Percentiles rank a stretch among this genome's conserved stretches.
Evolutionary conservation across 2,113 vertebrate species (phyloP).

Genomic region (Alaudala cheleensis): DNA sequence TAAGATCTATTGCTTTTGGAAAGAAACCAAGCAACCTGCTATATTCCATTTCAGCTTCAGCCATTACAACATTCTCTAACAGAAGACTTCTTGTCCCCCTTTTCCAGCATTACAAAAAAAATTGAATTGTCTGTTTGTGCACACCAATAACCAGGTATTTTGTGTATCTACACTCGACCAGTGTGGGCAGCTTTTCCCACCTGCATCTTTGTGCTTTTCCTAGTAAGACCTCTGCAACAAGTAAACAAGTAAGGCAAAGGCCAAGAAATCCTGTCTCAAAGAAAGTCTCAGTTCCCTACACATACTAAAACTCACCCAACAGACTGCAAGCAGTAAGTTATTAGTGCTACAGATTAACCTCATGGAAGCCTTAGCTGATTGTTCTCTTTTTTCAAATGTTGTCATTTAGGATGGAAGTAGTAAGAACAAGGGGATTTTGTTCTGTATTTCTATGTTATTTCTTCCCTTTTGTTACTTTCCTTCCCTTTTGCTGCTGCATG

Average conservation of each 20-base stretch:
- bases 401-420: background rate
- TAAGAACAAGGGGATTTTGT: background rate
- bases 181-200: background rate
- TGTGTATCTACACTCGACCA: background rate
- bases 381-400: background rate
- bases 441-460: background rate
- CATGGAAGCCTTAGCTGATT: background rate
- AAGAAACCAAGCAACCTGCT: background rate
- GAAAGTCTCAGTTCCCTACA: accelerated
- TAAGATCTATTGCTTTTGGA: background rate
- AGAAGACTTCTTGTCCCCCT: background rate
- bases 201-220: background rate
- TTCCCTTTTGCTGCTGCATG: background rate
- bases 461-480: background rate
- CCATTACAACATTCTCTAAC: background rate
- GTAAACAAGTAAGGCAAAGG: background rate
- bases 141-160: background rate
- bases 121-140: background rate
- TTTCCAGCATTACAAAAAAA: background rate
- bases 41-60: background rate
- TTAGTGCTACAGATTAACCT: background rate
- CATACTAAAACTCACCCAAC: background rate
- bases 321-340: background rate
- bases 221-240: background rate
- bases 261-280: background rate